Conservation (phyloP, 2,113 vertebrate genomes). For the Oceanodroma tethys region DNA sequence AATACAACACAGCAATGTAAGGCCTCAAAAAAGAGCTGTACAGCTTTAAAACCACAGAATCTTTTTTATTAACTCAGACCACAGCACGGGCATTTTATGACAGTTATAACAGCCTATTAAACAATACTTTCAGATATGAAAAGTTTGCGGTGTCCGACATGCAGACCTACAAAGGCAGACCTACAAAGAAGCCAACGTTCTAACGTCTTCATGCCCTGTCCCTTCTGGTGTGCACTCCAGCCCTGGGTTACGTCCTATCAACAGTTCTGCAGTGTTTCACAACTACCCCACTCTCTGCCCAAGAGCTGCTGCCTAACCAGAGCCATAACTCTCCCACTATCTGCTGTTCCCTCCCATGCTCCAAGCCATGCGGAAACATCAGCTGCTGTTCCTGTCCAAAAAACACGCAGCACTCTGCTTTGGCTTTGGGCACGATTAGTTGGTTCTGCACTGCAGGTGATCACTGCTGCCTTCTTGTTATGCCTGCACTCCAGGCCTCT, state of each 20-base stretch:
- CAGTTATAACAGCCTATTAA: not conserved
- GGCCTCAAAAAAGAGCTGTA: not conserved
- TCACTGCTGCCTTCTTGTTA: not conserved
- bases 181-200: not conserved
- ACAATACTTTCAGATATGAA: not conserved
- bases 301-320: not conserved
- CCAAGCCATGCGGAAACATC: not conserved
- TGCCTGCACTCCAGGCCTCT: not conserved
- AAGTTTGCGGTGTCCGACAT: not conserved
- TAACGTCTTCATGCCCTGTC: accelerated
- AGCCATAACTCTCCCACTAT: not conserved
- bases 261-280: not conserved
- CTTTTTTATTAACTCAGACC: not conserved
- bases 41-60: not conserved
- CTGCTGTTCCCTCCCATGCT: not conserved
- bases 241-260: not conserved
- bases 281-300: not conserved
- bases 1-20: not conserved
- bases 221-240: not conserved
- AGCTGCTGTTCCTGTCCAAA: not conserved
- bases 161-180: not conserved
- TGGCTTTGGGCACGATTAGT: not conserved
- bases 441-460: not conserved
- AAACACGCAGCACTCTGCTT: accelerated
- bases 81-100: too few species aligned